A percentile compares a stretch with the other conserved stretches of the same genome.
Evolutionary conservation across 2,113 vertebrate species (phyloP).

Genomic region (Ochotona princeps): DNA sequence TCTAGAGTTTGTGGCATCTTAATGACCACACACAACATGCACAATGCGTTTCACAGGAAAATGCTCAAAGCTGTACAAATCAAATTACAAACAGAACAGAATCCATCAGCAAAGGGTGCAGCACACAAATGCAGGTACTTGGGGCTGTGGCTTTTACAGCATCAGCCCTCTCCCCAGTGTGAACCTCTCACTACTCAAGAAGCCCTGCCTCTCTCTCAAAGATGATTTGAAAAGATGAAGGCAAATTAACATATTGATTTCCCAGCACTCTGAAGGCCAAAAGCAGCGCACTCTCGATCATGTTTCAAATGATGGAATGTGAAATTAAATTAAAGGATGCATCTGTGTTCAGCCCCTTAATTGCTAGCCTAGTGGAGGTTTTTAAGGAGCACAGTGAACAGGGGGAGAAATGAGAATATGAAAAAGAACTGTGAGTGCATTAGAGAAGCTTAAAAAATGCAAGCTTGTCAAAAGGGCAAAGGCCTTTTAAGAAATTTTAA

Average conservation of each 20-base stretch:
- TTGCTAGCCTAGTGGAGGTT: slow-evolving; percentile 50
- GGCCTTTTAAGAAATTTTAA: background rate
- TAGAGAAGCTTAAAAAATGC: background rate
- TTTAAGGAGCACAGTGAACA: slow-evolving; percentile 24
- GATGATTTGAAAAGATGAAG: slow-evolving; percentile 44
- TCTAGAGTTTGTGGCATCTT: background rate
- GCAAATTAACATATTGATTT: slow-evolving; percentile 75
- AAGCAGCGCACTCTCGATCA: slow-evolving; percentile 23
- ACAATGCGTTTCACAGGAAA: background rate
- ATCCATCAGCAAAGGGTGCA: background rate
- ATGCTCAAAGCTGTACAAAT: background rate
- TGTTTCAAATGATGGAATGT: slow-evolving; percentile 71
- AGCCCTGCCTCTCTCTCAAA: slow-evolving; percentile 30
- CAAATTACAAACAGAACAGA: slow-evolving; percentile 14
- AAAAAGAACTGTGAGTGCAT: background rate
- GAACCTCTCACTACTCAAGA: background rate
- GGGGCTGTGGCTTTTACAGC: background rate
- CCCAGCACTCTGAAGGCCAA: slow-evolving; percentile 67
- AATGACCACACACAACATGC: background rate
- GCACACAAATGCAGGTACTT: background rate
- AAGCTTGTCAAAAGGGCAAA: background rate
- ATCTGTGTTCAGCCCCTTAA: slow-evolving; percentile 69
- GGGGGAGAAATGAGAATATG: background rate
- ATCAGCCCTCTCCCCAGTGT: rapidly evolving
- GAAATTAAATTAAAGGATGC: slow-evolving; percentile 80